Conservation (phyloP, 2,113 vertebrate genomes). For the Oryzias curvinotus region DNA sequence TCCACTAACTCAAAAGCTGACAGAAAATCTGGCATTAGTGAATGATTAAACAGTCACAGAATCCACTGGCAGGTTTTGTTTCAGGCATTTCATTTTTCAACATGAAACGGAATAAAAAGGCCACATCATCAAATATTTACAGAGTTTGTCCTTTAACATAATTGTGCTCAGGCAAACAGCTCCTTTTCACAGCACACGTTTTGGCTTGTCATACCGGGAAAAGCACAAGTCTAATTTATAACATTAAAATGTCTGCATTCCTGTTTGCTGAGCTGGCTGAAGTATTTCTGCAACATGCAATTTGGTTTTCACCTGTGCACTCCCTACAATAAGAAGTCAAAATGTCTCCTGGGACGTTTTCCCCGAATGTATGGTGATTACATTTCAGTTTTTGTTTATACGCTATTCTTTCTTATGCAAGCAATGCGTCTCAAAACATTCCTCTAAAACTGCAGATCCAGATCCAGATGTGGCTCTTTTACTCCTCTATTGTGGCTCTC, state of each 20-base stretch:
- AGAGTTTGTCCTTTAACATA: neutral
- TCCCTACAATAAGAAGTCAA: neutral
- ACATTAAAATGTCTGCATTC: conserved; percentile 1
- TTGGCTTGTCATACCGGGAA: neutral
- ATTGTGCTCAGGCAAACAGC: neutral
- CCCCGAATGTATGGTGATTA: neutral
- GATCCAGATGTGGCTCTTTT: no score
- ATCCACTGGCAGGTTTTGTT: neutral
- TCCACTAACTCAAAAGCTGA: neutral
- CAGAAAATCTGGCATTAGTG: neutral
- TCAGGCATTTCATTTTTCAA: conserved; percentile 9
- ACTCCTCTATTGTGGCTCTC: no score
- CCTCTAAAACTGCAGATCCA: no score
- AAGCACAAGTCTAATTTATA: neutral
- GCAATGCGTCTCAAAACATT: no score
- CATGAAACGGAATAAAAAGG: conserved; percentile 20
- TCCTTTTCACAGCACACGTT: neutral
- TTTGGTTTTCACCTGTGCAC: neutral
- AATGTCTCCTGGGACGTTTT: neutral
- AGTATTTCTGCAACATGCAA: neutral
- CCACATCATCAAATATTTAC: conserved; percentile 22
- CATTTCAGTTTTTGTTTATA: no score
- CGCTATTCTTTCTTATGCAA: no score
- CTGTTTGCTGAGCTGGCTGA: neutral
- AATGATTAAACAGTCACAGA: neutral